Evolutionary conservation across 2,113 vertebrate genomes (phyloP).

Genomic region (Oryzias javanicus): DNA sequence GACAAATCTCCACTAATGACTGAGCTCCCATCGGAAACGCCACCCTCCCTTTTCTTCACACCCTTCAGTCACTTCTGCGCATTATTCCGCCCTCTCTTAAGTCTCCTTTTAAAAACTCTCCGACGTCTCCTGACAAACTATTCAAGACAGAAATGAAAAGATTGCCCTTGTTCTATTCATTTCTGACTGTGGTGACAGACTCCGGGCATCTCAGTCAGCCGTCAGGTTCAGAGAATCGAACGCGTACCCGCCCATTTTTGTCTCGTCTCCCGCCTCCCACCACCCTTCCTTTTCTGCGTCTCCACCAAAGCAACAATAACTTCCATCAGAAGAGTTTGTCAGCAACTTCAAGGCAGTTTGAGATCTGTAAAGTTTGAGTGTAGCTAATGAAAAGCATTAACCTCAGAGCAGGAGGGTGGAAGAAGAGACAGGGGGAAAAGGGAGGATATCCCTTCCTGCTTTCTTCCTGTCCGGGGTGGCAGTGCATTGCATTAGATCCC

Average conservation of each 20-base stretch:
- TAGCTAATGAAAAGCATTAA: conserved; percentile 60
- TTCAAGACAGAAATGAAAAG: conserved; percentile 57
- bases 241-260: conserved; percentile 41
- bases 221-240: conserved; percentile 44
- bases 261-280: conserved; percentile 46
- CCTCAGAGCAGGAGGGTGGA: conserved; percentile 38
- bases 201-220: conserved; percentile 62
- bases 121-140: conserved; percentile 59
- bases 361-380: conserved; percentile 20
- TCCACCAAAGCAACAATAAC: conserved; percentile 62
- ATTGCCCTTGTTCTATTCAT: conserved; percentile 38
- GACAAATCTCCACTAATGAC: conserved; percentile 78
- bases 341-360: conserved; percentile 30
- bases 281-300: conserved; percentile 46
- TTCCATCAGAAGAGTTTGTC: conserved; percentile 45
- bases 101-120: conserved; percentile 49
- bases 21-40: conserved; percentile 30
- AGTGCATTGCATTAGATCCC: conserved; percentile 71
- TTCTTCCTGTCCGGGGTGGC: conserved; percentile 56
- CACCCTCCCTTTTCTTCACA: conserved; percentile 45
- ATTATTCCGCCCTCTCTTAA: conserved; percentile 58
- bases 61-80: conserved; percentile 57
- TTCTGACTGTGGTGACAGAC: conserved; percentile 55
- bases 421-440: conserved; percentile 1
- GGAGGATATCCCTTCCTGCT: conserved; percentile 36